phyloP scores from a whole-genome alignment of 2,888 invertebrate species.

The Galerucella nymphaeae region DNA sequence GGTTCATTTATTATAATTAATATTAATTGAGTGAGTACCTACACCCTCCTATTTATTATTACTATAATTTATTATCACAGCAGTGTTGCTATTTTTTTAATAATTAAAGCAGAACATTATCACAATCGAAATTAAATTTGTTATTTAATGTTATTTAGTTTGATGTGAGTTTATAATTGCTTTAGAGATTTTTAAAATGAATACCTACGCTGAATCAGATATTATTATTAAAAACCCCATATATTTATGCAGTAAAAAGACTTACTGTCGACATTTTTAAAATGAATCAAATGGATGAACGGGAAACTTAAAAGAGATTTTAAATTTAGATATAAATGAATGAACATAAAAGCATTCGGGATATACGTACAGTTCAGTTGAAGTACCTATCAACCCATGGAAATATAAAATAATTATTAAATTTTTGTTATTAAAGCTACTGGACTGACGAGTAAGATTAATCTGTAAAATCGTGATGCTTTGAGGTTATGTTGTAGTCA shows the following conservation, averaged over 20 bases:
- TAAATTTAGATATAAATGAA: background rate
- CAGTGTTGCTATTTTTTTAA: background rate
- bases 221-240: background rate
- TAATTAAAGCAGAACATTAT: constrained; percentile 14
- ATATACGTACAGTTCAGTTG: background rate
- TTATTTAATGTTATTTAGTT: background rate
- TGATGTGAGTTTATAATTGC: too few relatives aligned
- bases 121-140: background rate
- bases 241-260: background rate
- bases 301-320: constrained; percentile 3
- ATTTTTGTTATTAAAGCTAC: background rate
- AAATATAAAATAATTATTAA: background rate
- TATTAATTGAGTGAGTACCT: constrained; percentile 2
- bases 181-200: background rate
- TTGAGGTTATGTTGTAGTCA: too few relatives aligned
- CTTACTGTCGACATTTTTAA: background rate
- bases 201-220: background rate
- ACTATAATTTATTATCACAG: constrained; percentile 17
- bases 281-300: background rate
- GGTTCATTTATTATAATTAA: constrained; percentile 10
- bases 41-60: constrained; percentile 20
- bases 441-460: too few relatives aligned
- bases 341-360: background rate
- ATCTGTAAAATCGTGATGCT: too few relatives aligned
- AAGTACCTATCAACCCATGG: background rate